Base-by-base conservation (phyloP, 2,113 vertebrate species). In the Rana temporaria region DNA sequence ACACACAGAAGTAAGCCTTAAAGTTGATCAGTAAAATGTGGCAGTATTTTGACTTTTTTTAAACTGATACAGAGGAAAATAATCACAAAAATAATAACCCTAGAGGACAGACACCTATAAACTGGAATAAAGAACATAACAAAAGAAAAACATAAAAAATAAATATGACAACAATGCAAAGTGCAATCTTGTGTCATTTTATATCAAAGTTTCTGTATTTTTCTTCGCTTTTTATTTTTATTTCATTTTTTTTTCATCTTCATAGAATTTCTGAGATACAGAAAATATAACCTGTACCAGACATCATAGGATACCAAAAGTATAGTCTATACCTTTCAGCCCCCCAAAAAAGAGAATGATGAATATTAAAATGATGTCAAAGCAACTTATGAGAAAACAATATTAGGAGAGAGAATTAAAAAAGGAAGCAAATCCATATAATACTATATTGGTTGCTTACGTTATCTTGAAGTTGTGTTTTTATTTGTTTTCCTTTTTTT, bases 141-240 rank as follows among this genome's bases (percentile, higher is more conserved):
- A 72, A 63, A 66, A 57, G 53, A 52, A 72, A 74, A 30, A n/a
- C 6, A 6, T 4, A 6, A 8, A 6, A 48, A 19, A 60, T 15
- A 52, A 64, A 42, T 75, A 75, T 82, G 80, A 74, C 71, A 82
- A 82, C 63, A 82, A 73, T 66, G 71, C 71, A 75, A 82, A 56
- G 52, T 82, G 62, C 80, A 57, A 59, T 73, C 64, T 56, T 65
- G 75, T 67, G 48, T 67, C 55, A 30, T 67, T 74, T 24, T 74
- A 59, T 56, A 57, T 22, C 48, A 53, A 75, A 34, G 55, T 79
- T 73, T 82, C 63, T 71, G 26, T 19, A 26, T 66, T 55, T 66
- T 81, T 20, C 62, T 67, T 15, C 8, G 57, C 63, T 42, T 70
- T 57, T 80, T 70, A 34, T 57, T 62, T 73, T 67, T 65, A 34